Base-by-base conservation (phyloP, 1,140 invertebrate species). In the Ceratina australensis region DNA sequence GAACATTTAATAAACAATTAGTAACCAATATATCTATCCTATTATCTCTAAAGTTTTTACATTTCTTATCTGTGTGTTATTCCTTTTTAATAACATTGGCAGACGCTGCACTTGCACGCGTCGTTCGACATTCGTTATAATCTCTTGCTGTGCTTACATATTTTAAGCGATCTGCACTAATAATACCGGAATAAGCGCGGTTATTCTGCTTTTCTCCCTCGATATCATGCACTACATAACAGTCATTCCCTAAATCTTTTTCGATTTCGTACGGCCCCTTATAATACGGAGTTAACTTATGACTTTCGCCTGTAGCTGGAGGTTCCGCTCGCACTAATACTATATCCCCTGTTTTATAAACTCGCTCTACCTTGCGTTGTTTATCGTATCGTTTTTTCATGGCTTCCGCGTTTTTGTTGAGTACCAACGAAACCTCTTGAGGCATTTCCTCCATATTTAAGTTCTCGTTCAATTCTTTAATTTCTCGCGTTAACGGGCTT, bases 151-250 rank as follows among this genome's bases (percentile, higher is more conserved):
- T 61, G 10, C 57, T 20, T 24, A 78, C 68, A 24, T 47, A 54
- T 22, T 72, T 72, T 28, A 79, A 16, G 15, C 68, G 47, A n/a
- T 79, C 68, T 15, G 66, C 67, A 3, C 59, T 57, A 3, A 78
- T 28, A 33, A 78, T 78, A 3, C 82, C 81, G 57, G 82, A 69
- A 73, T 83, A 89, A 12, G 81, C 80, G 22, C 82, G 76, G 42
- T 81, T 83, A 64, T 80, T 78, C 42, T 80, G 56, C 68, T 85
- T 81, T 49, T 82, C 82, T 2, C 80, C 79, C 74, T 79, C 81
- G 56, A 85, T 76, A 74, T 87, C 86, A 18, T 65, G 61, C 0
- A 89, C 56, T 10, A 80, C 2, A 66, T 88, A 88, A 50, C 82
- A 54, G 74, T 88, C 86, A 66, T 87, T 82, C 7, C 28, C 63